Percentiles rank a stretch among this genome's conserved stretches.
Evolutionary conservation across 2,888 invertebrate genomes (phyloP).

Genomic region (Lithophane semibrunnea): DNA sequence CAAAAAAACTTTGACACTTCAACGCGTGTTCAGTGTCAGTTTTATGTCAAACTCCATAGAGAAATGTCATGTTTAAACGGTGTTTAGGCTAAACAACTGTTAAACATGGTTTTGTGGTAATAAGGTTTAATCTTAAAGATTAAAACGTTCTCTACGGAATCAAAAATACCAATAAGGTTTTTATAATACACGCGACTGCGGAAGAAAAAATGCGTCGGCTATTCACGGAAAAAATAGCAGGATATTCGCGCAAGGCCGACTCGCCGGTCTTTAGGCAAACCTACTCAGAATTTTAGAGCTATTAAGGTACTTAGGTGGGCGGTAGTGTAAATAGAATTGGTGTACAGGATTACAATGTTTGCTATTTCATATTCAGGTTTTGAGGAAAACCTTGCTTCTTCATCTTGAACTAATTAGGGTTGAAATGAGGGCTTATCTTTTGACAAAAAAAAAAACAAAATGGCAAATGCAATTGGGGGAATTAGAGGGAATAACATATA

Average conservation of each 20-base stretch:
- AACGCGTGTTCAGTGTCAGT: too few species aligned
- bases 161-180: conserved; percentile 15
- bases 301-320: conserved; percentile 52
- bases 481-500: not conserved
- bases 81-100: too few species aligned
- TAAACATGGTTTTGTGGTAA: too few species aligned
- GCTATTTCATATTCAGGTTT: conserved; percentile 45
- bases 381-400: conserved; percentile 32
- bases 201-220: conserved; percentile 31
- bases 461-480: not conserved
- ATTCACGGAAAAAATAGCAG: conserved; percentile 33
- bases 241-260: conserved; percentile 34
- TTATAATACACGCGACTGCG: conserved; percentile 22
- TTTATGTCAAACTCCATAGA: too few species aligned
- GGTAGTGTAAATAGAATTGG: conserved; percentile 54
- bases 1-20: too few species aligned
- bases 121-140: conserved; percentile 13
- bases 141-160: not conserved
- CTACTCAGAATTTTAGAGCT: conserved; percentile 53
- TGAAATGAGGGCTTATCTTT: conserved; percentile 29
- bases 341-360: conserved; percentile 46
- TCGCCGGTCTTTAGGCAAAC: conserved; percentile 37
- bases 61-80: too few species aligned
- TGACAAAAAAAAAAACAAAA: conserved; percentile 22
- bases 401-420: conserved; percentile 44